Evolutionary conservation across 1,140 invertebrate species (phyloP).

Genomic region (Berghia stephanieae): DNA sequence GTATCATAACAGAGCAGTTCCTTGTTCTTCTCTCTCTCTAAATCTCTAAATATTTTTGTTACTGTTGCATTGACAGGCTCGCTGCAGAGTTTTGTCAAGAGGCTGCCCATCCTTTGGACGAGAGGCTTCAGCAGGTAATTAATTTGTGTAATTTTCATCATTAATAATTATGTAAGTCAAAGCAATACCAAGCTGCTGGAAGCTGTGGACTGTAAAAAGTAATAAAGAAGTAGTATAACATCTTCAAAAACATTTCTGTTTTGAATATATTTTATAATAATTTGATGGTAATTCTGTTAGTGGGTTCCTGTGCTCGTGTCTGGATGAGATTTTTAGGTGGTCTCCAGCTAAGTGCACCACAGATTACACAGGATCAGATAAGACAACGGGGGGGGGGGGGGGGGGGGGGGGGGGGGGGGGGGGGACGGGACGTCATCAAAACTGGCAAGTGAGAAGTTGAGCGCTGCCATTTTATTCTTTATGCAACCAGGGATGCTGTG

Average conservation of each 20-base stretch:
- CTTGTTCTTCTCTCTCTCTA: too few species aligned
- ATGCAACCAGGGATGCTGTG: too few species aligned
- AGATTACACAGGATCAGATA: too few species aligned
- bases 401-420: too few species aligned
- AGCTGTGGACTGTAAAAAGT: not conserved
- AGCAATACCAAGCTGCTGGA: not conserved
- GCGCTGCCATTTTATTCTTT: too few species aligned
- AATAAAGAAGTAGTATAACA: not conserved
- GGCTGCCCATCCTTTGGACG: slow-evolving; percentile 37
- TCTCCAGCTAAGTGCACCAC: too few species aligned
- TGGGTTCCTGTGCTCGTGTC: not conserved
- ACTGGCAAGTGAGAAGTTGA: too few species aligned
- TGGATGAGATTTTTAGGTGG: too few species aligned
- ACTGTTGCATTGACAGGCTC: slow-evolving; percentile 32
- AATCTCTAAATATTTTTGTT: not conserved
- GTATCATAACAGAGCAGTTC: too few species aligned
- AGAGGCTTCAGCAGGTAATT: slow-evolving; percentile 18
- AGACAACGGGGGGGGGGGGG: too few species aligned
- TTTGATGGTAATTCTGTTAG: slow-evolving; percentile 3
- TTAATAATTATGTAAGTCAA: not conserved
- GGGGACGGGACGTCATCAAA: too few species aligned
- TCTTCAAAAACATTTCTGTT: slow-evolving; percentile 24
- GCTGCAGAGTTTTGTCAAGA: slow-evolving; percentile 44
- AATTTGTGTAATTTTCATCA: not conserved
- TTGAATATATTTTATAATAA: not conserved